phyloP scores from a whole-genome alignment of 2,888 invertebrate genomes.

The Halictus ligatus region DNA sequence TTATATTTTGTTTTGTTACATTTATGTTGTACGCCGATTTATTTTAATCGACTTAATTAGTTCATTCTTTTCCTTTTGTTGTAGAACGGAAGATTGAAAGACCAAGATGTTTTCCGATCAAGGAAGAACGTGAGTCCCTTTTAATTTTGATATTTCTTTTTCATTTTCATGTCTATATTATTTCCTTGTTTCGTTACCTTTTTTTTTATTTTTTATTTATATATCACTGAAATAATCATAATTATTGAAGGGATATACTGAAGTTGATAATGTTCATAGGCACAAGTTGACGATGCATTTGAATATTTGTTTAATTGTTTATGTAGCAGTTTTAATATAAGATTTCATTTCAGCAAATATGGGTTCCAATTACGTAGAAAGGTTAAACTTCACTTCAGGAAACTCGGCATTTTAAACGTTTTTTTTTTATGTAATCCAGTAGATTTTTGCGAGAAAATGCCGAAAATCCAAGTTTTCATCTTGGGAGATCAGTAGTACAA shows the following conservation, averaged over 20 bases:
- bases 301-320: not conserved
- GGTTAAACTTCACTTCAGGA: too few relatives aligned
- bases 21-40: constrained; percentile 47
- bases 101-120: constrained; percentile 74
- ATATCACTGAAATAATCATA: not conserved
- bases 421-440: too few relatives aligned
- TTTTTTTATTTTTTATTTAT: not conserved
- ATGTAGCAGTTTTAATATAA: not conserved
- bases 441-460: too few relatives aligned
- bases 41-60: constrained; percentile 57
- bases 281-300: not conserved
- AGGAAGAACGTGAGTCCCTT: constrained; percentile 78
- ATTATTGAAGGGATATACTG: not conserved
- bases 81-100: constrained; percentile 76
- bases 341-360: not conserved
- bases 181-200: not conserved
- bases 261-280: not conserved
- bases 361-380: not conserved
- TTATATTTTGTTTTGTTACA: constrained; percentile 18
- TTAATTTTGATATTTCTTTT: constrained; percentile 65
- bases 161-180: not conserved
- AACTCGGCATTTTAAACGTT: too few relatives aligned
- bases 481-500: too few relatives aligned
- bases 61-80: constrained; percentile 76
- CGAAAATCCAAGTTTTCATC: too few relatives aligned